Evolutionary conservation across 2,888 invertebrate genomes (phyloP), one percentile per base, ranked within the genome.

Genomic region (Abrostola tripartita): DNA sequence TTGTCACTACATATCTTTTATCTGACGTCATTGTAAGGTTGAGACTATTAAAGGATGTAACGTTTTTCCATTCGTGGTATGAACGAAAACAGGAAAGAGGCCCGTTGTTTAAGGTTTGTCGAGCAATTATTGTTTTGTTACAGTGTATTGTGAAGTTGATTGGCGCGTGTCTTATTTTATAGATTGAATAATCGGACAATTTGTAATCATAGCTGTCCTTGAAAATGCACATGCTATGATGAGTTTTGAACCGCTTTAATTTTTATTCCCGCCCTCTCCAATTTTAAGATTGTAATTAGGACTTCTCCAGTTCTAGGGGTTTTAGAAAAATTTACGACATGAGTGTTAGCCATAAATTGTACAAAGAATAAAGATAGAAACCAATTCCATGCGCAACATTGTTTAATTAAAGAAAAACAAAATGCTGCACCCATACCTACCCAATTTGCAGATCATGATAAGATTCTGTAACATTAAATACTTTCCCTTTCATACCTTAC

Each of bases 11-110:
- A 64, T 79, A 70, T 36, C 67, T 66, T 72, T 44, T 24, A 58
- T 60, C 59, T 79, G 71, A 78, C 77, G 74, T 78, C 78, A 78
- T 68, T 60, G 10, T 50, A 58, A 51, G 53, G 51, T 55, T 52
- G 57, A 58, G 65, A 41, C 50, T 41, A 55, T 68, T 71, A 74
- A 47, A 58, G 71, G 75, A 72, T 61, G 76, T 65, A 65, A 58
- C 52, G 75, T 70, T 74, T 69, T 72, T 58, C 75, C 70, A 75
- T 72, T 70, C 61, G 51, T 49, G 12, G 49, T 58, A 60, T 50
- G 57, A 64, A 61, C 57, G 57, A 65, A 65, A 61, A 72, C 72
- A 65, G 72, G 76, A 72, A 75, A 72, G 70, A 54, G 61, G 65
- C 49, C 71, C 71, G 71, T 75, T 75, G 65, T 65, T 61, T 24